Percentiles rank a stretch among this genome's conserved stretches.
These are phyloP conservation scores for Nephrotoma flavescens DNA, from an alignment of 2,888 invertebrate species.

Conservation along the genomic window DNA sequence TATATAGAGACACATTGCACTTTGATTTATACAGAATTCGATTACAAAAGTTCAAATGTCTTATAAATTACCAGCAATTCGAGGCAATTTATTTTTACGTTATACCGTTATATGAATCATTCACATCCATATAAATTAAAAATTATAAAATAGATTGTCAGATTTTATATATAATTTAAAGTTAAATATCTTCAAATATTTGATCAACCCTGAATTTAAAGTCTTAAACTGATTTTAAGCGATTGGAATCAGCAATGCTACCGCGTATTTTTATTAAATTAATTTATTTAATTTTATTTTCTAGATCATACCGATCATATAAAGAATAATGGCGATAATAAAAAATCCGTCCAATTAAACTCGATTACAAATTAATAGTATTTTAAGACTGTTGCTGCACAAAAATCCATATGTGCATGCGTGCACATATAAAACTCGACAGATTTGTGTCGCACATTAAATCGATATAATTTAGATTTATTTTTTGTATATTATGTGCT, in stretches of 20 bases:
- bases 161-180: background rate
- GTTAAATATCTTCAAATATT: background rate
- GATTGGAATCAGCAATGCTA: background rate
- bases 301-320: background rate
- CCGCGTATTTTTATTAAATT: background rate
- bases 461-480: background rate
- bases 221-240: background rate
- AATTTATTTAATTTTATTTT: background rate
- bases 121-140: background rate
- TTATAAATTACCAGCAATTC: background rate
- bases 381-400: background rate
- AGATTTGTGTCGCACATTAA: background rate
- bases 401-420: background rate
- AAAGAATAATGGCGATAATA: background rate
- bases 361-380: constrained; percentile 1
- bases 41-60: background rate
- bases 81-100: background rate
- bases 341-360: constrained; percentile 1
- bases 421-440: background rate
- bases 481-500: background rate
- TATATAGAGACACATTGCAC: background rate
- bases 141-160: background rate
- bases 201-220: background rate
- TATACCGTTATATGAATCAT: background rate
- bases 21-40: background rate